A percentile compares a stretch with the other conserved stretches of the same genome.
phyloP scores from a whole-genome alignment of 2,797 vertebrate species.

The Monodelphis domestica region DNA sequence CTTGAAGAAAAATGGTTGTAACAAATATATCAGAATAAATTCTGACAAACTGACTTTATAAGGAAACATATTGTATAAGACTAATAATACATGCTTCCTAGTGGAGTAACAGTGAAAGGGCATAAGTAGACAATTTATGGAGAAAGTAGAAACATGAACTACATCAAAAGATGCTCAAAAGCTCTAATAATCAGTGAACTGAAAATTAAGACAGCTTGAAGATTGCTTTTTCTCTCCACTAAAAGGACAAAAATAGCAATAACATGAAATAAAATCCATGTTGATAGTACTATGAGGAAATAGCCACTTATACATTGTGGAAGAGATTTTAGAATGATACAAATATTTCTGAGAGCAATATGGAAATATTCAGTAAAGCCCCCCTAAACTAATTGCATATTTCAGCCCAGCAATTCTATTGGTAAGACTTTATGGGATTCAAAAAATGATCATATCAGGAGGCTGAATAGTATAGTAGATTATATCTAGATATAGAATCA shows the following conservation, averaged over 20 bases:
- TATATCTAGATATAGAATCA: not conserved
- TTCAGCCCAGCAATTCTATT: constrained; percentile 14
- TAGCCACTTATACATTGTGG: not conserved
- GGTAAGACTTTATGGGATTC: not conserved
- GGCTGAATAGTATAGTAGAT: not conserved
- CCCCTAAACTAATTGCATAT: constrained; percentile 11
- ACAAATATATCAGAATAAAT: not conserved
- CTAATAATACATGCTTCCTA: not conserved
- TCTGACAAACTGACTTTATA: not conserved
- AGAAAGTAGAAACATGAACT: constrained; percentile 50
- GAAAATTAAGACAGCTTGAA: constrained; percentile 41
- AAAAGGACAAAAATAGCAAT: not conserved
- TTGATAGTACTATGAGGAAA: not conserved
- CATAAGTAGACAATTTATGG: constrained; percentile 7
- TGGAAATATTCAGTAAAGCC: constrained; percentile 43
- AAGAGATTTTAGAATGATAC: constrained; percentile 20
- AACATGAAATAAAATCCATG: constrained; percentile 27
- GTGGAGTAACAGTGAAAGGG: constrained; percentile 41
- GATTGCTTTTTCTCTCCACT: not conserved
- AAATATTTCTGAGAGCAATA: constrained; percentile 21
- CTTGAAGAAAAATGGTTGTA: not conserved
- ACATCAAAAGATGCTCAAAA: constrained; percentile 6
- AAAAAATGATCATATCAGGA: not conserved
- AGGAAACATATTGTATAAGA: not conserved
- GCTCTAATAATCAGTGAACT: constrained; percentile 33